Conservation (phyloP, 2,888 invertebrate species). For the Stramonita haemastoma region DNA sequence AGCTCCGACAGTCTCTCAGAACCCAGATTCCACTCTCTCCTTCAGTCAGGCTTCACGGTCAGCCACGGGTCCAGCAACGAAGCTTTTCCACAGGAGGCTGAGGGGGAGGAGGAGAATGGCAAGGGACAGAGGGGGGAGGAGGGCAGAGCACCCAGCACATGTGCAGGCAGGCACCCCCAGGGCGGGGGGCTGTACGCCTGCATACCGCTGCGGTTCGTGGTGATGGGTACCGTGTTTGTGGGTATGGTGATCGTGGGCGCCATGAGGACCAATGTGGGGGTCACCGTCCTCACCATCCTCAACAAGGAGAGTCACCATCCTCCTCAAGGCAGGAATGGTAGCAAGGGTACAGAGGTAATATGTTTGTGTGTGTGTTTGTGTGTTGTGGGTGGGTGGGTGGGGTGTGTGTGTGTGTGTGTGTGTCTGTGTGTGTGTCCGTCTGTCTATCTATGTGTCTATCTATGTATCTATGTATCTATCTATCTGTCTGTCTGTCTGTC, state of each 20-base stretch:
- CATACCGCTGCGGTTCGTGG: slow-evolving; percentile 63
- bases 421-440: no score
- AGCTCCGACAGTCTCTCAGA: background rate
- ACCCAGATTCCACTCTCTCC: background rate
- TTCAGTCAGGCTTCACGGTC: background rate
- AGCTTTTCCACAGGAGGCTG: background rate
- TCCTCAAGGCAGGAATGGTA: background rate
- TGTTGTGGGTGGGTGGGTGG: background rate
- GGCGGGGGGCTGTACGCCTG: slow-evolving; percentile 10
- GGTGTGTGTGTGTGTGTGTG: no score
- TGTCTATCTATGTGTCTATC: no score
- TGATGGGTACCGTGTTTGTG: slow-evolving; percentile 60
- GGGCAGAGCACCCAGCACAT: background rate
- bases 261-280: slow-evolving; percentile 74
- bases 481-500: no score
- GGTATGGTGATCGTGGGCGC: slow-evolving; percentile 72
- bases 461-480: no score
- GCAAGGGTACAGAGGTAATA: background rate
- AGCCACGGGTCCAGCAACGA: background rate
- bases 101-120: background rate
- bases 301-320: slow-evolving; percentile 49
- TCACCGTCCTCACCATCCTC: slow-evolving; percentile 72
- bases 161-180: background rate
- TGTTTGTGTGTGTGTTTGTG: background rate
- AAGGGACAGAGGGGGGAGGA: background rate